Evolutionary conservation across 2,113 vertebrate genomes (phyloP), one percentile per base, ranked within the genome.

Genomic region (Rhinichthys klamathensis): DNA sequence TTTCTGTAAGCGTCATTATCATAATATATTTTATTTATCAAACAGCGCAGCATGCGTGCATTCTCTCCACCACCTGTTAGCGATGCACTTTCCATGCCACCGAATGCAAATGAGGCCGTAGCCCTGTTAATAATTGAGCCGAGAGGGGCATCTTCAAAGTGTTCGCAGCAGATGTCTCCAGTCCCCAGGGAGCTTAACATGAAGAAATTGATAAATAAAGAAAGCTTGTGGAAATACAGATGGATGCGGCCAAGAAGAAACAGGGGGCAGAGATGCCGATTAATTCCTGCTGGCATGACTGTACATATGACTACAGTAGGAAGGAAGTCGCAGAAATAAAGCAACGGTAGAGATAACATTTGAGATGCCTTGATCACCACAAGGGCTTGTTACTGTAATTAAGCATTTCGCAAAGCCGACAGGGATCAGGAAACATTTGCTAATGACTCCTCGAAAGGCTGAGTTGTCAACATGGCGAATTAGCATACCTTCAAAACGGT

Each of bases 21-120:
- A 94, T 94, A 92, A 85, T 88, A 92, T 93, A 92, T 93, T 93
- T 93, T 93, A 94, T 94, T 94, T 92, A 95, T 94, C 91, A 92
- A 91, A 92, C 85, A 58, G 86, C 75, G 85, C 91, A 87, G 88
- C 88, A 84, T 85, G 89, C 84, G 85, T 82, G 90, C 84, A 87
- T 83, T 87, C 75, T 87, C 89, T 86, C 90, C 90, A 84, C 91
- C 93, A 94, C 94, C 94, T 94, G 93, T 94, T 93, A 93, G 90
- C 25, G 74, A 87, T 88, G 93, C 89, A 83, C 91, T 90, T 87
- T 90, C 87, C 91, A 91, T 90, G 90, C 90, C 90, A 90, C 91
- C 73, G 85, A 87, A 94, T 93, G 93, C 92, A 91, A 93, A 93
- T 89, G 83, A 93, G 90, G 91, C 90, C 88, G 88, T 85, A 90